Evolutionary conservation across 2,113 vertebrate species (phyloP), one percentile per base, ranked within the genome.

Genomic region (Butastur rufipennis): DNA sequence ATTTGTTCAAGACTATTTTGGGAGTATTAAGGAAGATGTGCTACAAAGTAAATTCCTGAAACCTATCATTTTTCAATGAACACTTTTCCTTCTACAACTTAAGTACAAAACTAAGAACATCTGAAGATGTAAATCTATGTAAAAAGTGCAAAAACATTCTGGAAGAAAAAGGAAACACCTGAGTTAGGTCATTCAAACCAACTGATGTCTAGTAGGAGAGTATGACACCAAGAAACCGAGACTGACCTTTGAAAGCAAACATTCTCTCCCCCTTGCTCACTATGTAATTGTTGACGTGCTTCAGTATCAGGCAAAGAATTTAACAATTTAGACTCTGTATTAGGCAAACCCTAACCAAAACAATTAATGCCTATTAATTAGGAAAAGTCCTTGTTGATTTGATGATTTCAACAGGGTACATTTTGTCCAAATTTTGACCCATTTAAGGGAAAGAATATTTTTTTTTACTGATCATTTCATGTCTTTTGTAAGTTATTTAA

Each of bases 181-280:
- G n/a, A 72, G 48, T 56, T 21, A 66, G 45, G 53, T 58, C 66
- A 80, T 18, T 68, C 42, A 52, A 81, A 82, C 20, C 52, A 79
- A 55, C 6, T 8, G 4, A 45, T 34, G 16, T 36, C 47, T 89
- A 31, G 25, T 9, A 63, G 20, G 55, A 74, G 36, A 77, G 10
- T 29, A 52, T 90, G 95, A 95, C 74, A 85, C 22, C 43, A 68
- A 82, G 78, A 88, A 95, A 94, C 87, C 0, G 10, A 96, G 84
- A 94, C 78, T 90, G 66, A 72, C 81, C 90, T 48, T 16, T 1
- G 19, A 87, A 43, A 95, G 62, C 71, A 90, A 92, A 91, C 93
- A 96, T 96, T 95, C 93, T 80, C 90, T 53, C 56, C 36, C 58
- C 40, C 42, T 96, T 95, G 31, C 70, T 97, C 96, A 96, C 25